These are phyloP conservation scores for Linnaemya vulpina DNA, from an alignment of 2,888 invertebrate genomes.

Conservation along the genomic window DNA sequence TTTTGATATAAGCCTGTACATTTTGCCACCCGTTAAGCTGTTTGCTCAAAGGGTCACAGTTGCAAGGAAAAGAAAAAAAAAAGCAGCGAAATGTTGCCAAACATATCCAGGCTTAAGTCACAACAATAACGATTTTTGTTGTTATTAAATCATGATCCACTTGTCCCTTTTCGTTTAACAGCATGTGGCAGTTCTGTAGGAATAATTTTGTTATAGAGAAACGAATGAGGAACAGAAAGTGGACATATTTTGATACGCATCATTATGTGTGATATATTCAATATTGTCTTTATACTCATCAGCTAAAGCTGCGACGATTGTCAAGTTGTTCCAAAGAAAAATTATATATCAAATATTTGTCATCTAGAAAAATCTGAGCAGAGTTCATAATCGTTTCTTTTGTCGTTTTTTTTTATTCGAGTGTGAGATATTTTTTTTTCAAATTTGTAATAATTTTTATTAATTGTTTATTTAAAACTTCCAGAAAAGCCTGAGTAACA, in stretches of 20 bases:
- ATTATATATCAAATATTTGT: too few species aligned
- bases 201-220: slow-evolving; percentile 31
- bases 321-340: too few species aligned
- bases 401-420: too few species aligned
- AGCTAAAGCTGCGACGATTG: background rate
- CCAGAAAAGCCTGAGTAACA: too few species aligned
- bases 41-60: slow-evolving; percentile 67
- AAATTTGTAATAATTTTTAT: too few species aligned
- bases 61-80: slow-evolving; percentile 26
- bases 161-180: slow-evolving; percentile 58
- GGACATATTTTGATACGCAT: slow-evolving; percentile 17
- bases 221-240: background rate
- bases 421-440: too few species aligned
- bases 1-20: slow-evolving; percentile 36
- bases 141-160: slow-evolving; percentile 32
- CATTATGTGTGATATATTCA: slow-evolving; percentile 28
- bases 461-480: too few species aligned
- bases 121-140: slow-evolving; percentile 36
- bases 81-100: slow-evolving; percentile 14
- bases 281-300: background rate
- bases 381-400: too few species aligned
- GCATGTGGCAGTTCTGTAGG: slow-evolving; percentile 58
- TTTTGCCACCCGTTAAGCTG: slow-evolving; percentile 69
- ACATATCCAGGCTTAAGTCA: slow-evolving; percentile 24
- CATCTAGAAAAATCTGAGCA: too few species aligned